A percentile compares a stretch with the other conserved stretches of the same genome.
phyloP scores from a whole-genome alignment of 2,113 vertebrate species.

The Anhinga rufa region DNA sequence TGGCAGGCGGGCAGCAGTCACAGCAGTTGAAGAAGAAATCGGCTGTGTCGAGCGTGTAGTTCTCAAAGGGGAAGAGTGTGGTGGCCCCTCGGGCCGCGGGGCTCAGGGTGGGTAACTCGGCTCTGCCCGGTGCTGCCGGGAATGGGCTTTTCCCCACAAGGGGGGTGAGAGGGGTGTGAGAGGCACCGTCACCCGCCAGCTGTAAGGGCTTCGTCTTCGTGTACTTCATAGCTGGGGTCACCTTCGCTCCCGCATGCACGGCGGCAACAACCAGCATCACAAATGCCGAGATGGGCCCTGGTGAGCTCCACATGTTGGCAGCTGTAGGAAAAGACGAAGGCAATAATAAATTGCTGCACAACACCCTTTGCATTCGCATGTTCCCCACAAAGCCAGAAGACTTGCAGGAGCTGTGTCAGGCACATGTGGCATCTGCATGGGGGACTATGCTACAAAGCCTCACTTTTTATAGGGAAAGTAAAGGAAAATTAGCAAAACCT shows the following conservation, averaged over 20 bases:
- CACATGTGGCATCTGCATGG: background rate
- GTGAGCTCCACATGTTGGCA: slow-evolving; percentile 74
- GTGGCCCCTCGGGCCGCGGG: slow-evolving; percentile 46
- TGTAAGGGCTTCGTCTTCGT: slow-evolving; percentile 78
- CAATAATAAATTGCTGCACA: background rate
- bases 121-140: background rate
- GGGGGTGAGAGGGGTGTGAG: slow-evolving; percentile 4
- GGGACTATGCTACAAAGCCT: background rate
- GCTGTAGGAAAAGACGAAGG: slow-evolving; percentile 58
- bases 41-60: slow-evolving; percentile 82
- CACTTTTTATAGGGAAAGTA: background rate
- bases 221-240: slow-evolving; percentile 80
- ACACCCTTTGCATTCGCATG: background rate
- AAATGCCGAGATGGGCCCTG: slow-evolving; percentile 38
- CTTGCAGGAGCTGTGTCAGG: background rate
- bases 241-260: slow-evolving; percentile 67
- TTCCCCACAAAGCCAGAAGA: background rate
- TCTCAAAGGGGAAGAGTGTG: slow-evolving; percentile 75
- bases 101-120: background rate
- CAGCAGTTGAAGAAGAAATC: slow-evolving; percentile 95
- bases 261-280: slow-evolving; percentile 39
- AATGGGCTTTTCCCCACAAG: slow-evolving; percentile 29
- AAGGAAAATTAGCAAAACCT: background rate
- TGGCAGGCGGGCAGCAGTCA: slow-evolving; percentile 83
- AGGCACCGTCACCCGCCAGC: slow-evolving; percentile 28